Evolutionary conservation across 2,888 invertebrate genomes (phyloP).

Genomic region (Rhyacophila evoluta): DNA sequence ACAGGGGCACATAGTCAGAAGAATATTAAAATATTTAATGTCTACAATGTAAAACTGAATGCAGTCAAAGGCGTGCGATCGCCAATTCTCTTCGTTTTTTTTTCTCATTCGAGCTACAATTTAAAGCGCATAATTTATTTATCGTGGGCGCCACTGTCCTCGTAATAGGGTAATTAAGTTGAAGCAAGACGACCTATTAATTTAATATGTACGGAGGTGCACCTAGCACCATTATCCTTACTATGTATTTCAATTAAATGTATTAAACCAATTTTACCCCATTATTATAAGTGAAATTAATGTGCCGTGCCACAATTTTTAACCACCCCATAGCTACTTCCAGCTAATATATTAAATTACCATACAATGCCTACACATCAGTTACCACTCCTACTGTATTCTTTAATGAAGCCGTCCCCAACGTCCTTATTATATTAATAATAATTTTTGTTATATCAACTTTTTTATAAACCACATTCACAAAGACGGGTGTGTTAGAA

Average conservation of each 20-base stretch:
- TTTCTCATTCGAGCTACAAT: too few species aligned
- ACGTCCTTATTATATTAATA: too few species aligned
- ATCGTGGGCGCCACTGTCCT: neutral
- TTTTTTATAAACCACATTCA: too few species aligned
- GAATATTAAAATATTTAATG: too few species aligned
- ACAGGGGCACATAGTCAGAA: too few species aligned
- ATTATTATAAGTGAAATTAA: constrained; percentile 1
- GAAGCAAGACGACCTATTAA: neutral
- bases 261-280: constrained; percentile 12
- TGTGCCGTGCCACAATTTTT: neutral
- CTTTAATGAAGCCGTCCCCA: too few species aligned
- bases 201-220: constrained; percentile 10
- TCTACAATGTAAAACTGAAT: too few species aligned
- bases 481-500: too few species aligned
- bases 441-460: too few species aligned
- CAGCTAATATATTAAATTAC: neutral
- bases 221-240: neutral
- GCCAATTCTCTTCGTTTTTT: too few species aligned
- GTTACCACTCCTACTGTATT: neutral
- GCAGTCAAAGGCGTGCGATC: too few species aligned
- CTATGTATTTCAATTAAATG: constrained; percentile 15
- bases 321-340: neutral
- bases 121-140: too few species aligned
- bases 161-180: constrained; percentile 4
- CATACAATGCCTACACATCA: neutral